These are phyloP conservation scores for Nothoprocta perdicaria DNA, from an alignment of 2,113 vertebrate genomes.

Conservation along the genomic window DNA sequence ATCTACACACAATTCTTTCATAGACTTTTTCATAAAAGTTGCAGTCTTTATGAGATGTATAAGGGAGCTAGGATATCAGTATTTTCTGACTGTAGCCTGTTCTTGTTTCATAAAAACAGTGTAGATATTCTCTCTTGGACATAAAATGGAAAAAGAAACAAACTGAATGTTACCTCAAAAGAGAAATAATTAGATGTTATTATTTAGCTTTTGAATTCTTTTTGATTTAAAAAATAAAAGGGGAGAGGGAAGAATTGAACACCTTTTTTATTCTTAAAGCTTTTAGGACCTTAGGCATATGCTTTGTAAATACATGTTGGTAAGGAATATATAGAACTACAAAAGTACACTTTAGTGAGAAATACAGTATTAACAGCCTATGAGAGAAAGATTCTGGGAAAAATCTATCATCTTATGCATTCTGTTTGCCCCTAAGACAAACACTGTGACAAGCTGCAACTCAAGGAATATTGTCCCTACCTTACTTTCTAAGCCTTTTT, in stretches of 20 bases:
- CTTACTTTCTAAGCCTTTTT: neutral
- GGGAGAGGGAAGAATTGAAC: neutral
- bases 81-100: neutral
- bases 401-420: neutral
- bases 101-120: neutral
- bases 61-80: neutral
- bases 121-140: neutral
- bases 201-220: neutral
- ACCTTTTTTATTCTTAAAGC: neutral
- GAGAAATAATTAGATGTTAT: neutral
- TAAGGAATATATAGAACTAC: neutral
- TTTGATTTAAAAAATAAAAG: neutral
- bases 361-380: neutral
- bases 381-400: neutral
- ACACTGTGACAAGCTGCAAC: neutral
- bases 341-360: neutral
- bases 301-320: neutral
- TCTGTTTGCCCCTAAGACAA: neutral
- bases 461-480: neutral
- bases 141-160: constrained; percentile 9
- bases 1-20: neutral
- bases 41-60: neutral
- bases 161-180: neutral
- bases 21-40: neutral
- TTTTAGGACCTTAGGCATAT: neutral